Evolutionary conservation across 2,113 vertebrate species (phyloP).

Genomic region (Mesoclemmys tuberculata): DNA sequence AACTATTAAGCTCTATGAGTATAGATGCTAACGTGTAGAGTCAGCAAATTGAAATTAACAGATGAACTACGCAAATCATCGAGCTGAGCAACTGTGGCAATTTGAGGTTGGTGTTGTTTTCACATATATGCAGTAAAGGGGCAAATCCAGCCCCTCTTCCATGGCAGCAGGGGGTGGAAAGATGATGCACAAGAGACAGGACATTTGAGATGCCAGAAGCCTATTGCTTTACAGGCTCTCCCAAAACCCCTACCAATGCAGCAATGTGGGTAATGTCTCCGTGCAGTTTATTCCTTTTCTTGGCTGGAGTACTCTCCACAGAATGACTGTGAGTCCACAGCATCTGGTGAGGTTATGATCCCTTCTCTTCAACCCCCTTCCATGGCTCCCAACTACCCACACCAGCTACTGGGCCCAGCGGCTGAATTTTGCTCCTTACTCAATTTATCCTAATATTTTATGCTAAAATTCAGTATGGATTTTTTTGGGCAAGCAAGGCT

Average conservation of each 20-base stretch:
- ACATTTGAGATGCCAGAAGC: background rate
- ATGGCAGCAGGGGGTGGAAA: background rate
- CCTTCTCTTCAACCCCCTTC: background rate
- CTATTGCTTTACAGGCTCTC: background rate
- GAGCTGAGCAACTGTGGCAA: background rate
- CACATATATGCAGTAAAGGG: background rate
- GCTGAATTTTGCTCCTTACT: background rate
- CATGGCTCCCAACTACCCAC: background rate
- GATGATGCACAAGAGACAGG: background rate
- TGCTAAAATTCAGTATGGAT: background rate
- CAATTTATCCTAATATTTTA: slow-evolving; percentile 12
- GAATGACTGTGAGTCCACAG: background rate
- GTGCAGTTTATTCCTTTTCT: background rate
- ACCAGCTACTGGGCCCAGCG: background rate
- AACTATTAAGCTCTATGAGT: background rate
- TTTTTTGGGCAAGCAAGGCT: background rate
- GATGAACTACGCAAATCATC: background rate
- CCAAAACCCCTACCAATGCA: background rate
- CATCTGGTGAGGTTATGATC: background rate
- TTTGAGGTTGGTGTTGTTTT: background rate
- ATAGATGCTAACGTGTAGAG: background rate
- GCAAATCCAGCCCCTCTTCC: rapidly evolving
- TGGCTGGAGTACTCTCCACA: background rate
- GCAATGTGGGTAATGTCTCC: background rate
- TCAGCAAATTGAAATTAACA: background rate